Conservation (phyloP, 2,797 vertebrate species). For the Pantherophis alleghaniensis region DNA sequence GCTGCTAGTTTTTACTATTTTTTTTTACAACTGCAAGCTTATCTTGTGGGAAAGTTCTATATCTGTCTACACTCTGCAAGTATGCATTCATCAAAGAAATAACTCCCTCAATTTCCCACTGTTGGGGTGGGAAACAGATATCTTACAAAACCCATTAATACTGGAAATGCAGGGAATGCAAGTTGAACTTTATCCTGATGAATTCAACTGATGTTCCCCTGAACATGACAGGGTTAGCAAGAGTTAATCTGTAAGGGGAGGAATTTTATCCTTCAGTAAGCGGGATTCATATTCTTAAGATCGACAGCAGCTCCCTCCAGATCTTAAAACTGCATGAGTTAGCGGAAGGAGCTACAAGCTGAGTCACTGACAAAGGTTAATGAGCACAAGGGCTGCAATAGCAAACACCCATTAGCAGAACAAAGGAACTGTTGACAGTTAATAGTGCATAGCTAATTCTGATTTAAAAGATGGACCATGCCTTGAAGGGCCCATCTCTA, state of each 20-base stretch:
- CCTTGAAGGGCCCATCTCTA: constrained; percentile 4
- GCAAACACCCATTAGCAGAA: constrained; percentile 32
- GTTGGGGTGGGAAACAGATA: background rate
- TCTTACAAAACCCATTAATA: background rate
- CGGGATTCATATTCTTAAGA: background rate
- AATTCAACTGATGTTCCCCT: background rate
- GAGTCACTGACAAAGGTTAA: constrained; percentile 36
- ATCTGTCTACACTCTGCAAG: background rate
- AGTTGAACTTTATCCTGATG: background rate
- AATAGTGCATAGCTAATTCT: constrained; percentile 38
- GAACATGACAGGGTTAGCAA: background rate
- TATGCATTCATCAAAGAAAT: background rate
- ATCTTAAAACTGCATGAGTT: constrained; percentile 22
- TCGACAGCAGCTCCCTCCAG: constrained; percentile 10
- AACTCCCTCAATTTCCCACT: background rate
- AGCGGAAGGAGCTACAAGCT: constrained; percentile 22
- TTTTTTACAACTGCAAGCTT: background rate
- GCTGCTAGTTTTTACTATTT: background rate
- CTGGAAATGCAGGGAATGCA: background rate
- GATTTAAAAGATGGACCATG: constrained; percentile 23
- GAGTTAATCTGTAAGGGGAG: background rate
- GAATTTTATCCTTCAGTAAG: background rate
- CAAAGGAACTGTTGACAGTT: constrained; percentile 30
- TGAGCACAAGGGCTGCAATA: constrained; percentile 32
- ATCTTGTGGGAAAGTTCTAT: background rate